Evolutionary conservation across 2,113 vertebrate genomes (phyloP).

Genomic region (Nothobranchius furzeri): DNA sequence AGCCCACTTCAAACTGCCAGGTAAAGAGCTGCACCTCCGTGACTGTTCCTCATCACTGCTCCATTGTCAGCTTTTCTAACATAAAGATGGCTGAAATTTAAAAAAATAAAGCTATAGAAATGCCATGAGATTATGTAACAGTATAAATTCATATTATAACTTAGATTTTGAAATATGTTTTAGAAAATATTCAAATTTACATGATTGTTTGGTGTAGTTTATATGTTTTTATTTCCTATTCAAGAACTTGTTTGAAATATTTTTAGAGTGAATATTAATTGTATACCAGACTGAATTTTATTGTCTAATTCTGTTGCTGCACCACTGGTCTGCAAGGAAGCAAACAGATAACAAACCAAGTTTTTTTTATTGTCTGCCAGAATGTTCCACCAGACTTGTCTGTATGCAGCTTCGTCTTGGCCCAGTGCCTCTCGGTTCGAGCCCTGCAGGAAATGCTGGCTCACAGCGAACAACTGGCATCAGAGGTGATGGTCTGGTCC

Average conservation of each 20-base stretch:
- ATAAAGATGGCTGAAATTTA: not conserved
- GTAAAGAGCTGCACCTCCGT: constrained; percentile 62
- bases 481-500: constrained; percentile 54
- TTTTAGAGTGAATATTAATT: no score
- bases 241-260: no score
- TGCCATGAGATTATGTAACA: not conserved
- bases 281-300: no score
- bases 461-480: constrained; percentile 49
- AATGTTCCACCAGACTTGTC: constrained; percentile 80
- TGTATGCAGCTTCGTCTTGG: constrained; percentile 76
- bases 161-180: no score
- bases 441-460: constrained; percentile 79
- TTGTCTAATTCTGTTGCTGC: not conserved
- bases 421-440: constrained; percentile 78
- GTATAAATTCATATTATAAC: no score
- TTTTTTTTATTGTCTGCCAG: constrained; percentile 49
- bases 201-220: no score
- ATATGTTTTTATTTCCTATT: no score
- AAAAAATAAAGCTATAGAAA: not conserved
- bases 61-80: not conserved
- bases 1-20: constrained; percentile 93
- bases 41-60: not conserved
- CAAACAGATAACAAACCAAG: not conserved
- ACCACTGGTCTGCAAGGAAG: not conserved
- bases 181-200: no score